These are phyloP conservation scores for Clostera curtula DNA, from an alignment of 2,888 invertebrate genomes.

Conservation along the genomic window DNA sequence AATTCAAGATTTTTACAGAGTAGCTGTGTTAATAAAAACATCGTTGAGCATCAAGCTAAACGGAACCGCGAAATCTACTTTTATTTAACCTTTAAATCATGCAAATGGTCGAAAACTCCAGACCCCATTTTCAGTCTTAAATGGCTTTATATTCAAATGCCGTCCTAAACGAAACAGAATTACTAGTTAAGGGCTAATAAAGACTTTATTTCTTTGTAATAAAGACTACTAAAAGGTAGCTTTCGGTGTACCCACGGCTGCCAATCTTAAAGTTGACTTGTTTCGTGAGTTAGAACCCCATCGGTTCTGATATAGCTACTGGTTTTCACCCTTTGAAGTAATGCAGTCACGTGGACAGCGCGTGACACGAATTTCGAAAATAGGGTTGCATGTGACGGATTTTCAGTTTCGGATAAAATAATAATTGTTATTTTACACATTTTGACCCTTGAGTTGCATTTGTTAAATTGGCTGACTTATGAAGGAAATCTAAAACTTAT, in stretches of 20 bases:
- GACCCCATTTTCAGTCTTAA: constrained; percentile 20
- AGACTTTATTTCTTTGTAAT: no score
- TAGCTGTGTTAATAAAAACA: no score
- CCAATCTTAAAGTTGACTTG: constrained; percentile 27
- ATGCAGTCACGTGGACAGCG: constrained; percentile 46
- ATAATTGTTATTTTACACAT: no score
- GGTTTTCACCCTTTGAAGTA: constrained; percentile 63
- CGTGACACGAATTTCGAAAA: constrained; percentile 43
- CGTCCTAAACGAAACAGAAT: constrained; percentile 23
- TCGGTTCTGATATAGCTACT: constrained; percentile 50
- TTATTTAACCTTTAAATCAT: constrained; percentile 17
- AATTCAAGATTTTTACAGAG: no score
- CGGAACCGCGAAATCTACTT: constrained; percentile 17
- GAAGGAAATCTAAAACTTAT: no score
- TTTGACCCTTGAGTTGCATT: no score
- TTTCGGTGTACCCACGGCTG: constrained; percentile 25
- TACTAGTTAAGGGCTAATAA: no score
- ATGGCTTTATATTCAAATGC: constrained; percentile 38
- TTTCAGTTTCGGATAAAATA: constrained; percentile 10
- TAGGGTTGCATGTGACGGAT: constrained; percentile 16
- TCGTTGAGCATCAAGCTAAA: constrained; percentile 6
- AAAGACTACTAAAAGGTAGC: no score
- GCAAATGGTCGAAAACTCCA: constrained; percentile 10
- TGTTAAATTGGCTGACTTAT: no score
- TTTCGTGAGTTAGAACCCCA: constrained; percentile 29